Base-by-base conservation (phyloP, 2,797 vertebrate species). In the Danionella dracula region DNA sequence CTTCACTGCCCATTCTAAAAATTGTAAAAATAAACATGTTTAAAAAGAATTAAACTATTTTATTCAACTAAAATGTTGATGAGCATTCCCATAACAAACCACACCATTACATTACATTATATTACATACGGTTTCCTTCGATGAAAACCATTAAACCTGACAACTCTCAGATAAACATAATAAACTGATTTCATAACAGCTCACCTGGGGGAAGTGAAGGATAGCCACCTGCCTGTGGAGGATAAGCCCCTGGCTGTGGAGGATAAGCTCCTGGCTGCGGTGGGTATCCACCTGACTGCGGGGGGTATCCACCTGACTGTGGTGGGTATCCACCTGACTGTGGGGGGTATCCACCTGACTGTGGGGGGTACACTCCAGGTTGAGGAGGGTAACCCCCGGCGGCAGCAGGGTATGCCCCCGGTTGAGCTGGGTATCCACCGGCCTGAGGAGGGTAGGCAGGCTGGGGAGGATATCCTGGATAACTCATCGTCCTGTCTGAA, bases 161-260 rank as follows among this genome's bases (percentile, higher is more conserved):
- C 19, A 29, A 57, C 23, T 31, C 2, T 1, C 21, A 48, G 4
- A 15, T 49, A 17, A 4, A 16, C 9, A 12, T 12, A 45, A 8
- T 20, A 46, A 13, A 5, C 31, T 48, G 16, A 11, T 35, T 29
- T 41, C 23, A 13, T 23, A 59, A 37, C 19, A 7, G 53, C 80
- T 89, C 85, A 97, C 96, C 94, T 89, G 90, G 7, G 32, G 87
- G 89, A 64, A 86, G 71, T 20, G 85, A 78, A 0, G 92, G 91
- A n/a, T 81, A 81, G 2, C 71, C 76, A 0, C 78, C 78, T 2
- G 75, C 54, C 29, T 75, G 71, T 8, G 78, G 73, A 2, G 79
- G 80, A 38, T 81, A 81, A 1, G 62, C 72, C 0, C 79, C 79
- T 1, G 68, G 19, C 16, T 81, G 79, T 4, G 78, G 69, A 4